These are phyloP conservation scores for Balanococcus diminutus DNA, from an alignment of 2,888 invertebrate genomes.

Conservation along the genomic window DNA sequence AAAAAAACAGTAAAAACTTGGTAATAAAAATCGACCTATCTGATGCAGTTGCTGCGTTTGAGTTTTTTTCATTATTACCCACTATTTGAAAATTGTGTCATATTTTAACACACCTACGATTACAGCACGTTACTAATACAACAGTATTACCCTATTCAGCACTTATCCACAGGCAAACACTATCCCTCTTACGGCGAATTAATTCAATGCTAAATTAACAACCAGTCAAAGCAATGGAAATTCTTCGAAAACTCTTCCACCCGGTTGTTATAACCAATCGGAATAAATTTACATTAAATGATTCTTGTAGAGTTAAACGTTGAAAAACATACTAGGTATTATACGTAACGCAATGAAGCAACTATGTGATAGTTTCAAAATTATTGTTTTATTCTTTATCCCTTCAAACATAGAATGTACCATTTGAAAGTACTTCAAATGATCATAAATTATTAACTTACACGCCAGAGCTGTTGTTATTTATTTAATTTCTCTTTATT, in stretches of 20 bases:
- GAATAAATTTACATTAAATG: conserved; percentile 35
- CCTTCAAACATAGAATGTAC: conserved; percentile 40
- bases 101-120: no score
- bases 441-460: conserved; percentile 49
- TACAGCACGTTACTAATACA: not conserved
- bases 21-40: no score
- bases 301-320: not conserved
- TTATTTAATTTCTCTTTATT: conserved; percentile 52
- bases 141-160: not conserved
- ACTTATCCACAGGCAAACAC: not conserved
- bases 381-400: conserved; percentile 38
- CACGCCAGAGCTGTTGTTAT: conserved; percentile 46
- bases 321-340: conserved; percentile 26
- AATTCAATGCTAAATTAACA: conserved; percentile 22
- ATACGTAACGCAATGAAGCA: not conserved
- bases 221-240: conserved; percentile 8
- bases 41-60: no score
- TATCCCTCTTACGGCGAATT: not conserved
- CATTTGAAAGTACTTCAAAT: conserved; percentile 47
- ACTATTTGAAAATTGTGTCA: no score
- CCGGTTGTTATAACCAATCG: not conserved
- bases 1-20: no score
- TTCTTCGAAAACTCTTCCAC: not conserved
- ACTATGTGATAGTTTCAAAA: conserved; percentile 8
- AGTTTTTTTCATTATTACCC: no score